Percentiles rank a stretch among this genome's conserved stretches.
These are phyloP conservation scores for Creontiades dilutus DNA, from an alignment of 2,888 invertebrate species.

Conservation along the genomic window DNA sequence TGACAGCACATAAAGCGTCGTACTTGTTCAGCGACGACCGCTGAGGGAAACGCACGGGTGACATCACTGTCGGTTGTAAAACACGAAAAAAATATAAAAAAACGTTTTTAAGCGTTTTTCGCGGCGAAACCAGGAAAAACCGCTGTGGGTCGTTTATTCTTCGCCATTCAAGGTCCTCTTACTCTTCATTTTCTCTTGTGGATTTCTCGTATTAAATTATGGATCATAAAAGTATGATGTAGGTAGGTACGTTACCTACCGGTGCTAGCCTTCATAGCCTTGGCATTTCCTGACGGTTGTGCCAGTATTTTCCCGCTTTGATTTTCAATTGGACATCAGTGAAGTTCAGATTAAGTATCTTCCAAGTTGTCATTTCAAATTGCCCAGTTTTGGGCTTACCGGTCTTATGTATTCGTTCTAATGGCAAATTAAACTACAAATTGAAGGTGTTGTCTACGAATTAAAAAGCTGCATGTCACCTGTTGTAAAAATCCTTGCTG, in stretches of 20 bases:
- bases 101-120: constrained; percentile 14
- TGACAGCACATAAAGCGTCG: constrained; percentile 23
- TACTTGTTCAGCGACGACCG: constrained; percentile 5
- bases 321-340: not conserved
- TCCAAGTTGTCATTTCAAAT: too few species aligned
- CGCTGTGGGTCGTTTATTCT: constrained; percentile 27
- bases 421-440: too few species aligned
- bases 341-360: too few species aligned
- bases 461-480: too few species aligned
- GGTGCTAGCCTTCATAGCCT: not conserved
- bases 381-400: too few species aligned
- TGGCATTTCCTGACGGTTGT: constrained; percentile 17
- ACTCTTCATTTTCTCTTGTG: constrained; percentile 20
- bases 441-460: too few species aligned
- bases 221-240: constrained; percentile 33
- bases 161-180: constrained; percentile 1
- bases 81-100: constrained; percentile 6
- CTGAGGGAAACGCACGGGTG: constrained; percentile 8
- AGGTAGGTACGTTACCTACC: not conserved
- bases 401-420: too few species aligned
- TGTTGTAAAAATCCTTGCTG: too few species aligned
- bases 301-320: not conserved
- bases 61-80: constrained; percentile 36
- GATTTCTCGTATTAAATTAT: constrained; percentile 42
- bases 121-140: constrained; percentile 36